Percentiles rank a stretch among this genome's conserved stretches.
phyloP scores from a whole-genome alignment of 2,888 invertebrate species.

The Heteromurus nitidus region DNA sequence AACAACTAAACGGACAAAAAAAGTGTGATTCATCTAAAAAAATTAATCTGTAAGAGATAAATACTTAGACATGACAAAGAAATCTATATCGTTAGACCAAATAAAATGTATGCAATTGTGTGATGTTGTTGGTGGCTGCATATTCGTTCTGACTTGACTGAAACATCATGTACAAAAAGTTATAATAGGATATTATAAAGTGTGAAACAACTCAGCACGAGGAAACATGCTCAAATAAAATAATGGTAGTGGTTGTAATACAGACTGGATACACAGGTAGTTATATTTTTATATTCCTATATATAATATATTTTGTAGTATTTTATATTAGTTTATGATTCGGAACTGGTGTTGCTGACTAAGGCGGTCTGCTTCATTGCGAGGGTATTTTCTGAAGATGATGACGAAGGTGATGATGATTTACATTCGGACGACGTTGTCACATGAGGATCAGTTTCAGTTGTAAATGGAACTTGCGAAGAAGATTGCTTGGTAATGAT shows the following conservation, averaged over 20 bases:
- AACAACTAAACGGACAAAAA: conserved; percentile 37
- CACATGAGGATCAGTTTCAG: conserved; percentile 64
- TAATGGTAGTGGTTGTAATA: conserved; percentile 59
- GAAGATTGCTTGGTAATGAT: conserved; percentile 68
- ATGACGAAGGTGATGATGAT: conserved; percentile 59
- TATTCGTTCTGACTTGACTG: conserved; percentile 59
- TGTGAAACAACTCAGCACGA: conserved; percentile 56
- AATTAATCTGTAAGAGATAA: conserved; percentile 31
- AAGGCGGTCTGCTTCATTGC: conserved; percentile 66
- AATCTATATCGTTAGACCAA: conserved; percentile 23
- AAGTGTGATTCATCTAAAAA: conserved; percentile 39
- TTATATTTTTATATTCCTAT: conserved; percentile 43
- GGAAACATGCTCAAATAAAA: conserved; percentile 52
- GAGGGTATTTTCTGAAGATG: conserved; percentile 59
- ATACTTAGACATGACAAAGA: conserved; percentile 35
- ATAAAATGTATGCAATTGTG: conserved; percentile 45
- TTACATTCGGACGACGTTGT: conserved; percentile 59
- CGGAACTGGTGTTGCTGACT: conserved; percentile 67
- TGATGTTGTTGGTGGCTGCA: conserved; percentile 31
- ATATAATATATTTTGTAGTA: conserved; percentile 54
- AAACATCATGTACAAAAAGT: conserved; percentile 57
- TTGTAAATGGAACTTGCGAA: conserved; percentile 67
- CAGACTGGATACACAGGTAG: conserved; percentile 65
- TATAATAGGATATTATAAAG: conserved; percentile 54
- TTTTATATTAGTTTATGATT: conserved; percentile 60